These are phyloP conservation scores for Ascaphus truei DNA, from an alignment of 2,113 vertebrate genomes.

Conservation along the genomic window DNA sequence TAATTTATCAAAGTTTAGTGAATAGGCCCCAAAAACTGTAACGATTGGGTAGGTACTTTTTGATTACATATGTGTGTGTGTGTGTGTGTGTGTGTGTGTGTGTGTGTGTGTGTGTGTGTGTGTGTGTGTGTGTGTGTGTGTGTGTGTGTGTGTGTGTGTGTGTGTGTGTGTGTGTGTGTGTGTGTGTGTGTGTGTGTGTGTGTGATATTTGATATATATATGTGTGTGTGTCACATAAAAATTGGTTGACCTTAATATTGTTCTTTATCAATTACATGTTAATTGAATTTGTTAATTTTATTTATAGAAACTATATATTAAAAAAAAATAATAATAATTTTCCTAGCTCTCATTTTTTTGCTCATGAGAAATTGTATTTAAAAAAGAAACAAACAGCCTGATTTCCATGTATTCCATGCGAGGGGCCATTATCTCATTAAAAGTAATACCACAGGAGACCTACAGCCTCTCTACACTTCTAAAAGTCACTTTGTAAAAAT, in stretches of 20 bases:
- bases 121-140: too few species aligned
- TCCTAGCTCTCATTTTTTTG: background rate
- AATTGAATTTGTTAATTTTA: slow-evolving; percentile 21
- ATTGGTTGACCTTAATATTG: background rate
- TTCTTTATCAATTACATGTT: too few species aligned
- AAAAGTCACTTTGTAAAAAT: slow-evolving; percentile 3
- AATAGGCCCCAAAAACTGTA: too few species aligned
- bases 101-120: too few species aligned
- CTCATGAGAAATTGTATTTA: background rate
- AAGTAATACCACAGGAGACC: background rate
- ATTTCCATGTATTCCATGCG: background rate
- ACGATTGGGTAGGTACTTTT: too few species aligned
- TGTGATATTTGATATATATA: background rate
- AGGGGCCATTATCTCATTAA: slow-evolving; percentile 24
- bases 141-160: too few species aligned
- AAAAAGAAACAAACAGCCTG: slow-evolving; percentile 15
- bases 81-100: too few species aligned
- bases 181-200: too few species aligned
- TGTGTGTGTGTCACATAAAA: background rate
- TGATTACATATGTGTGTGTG: too few species aligned
- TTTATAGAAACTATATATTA: slow-evolving; percentile 11
- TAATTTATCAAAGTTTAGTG: too few species aligned
- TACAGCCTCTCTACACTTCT: background rate
- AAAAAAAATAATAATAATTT: background rate
- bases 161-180: too few species aligned